Conservation (phyloP, 2,888 invertebrate species). For the Meteorus colon region DNA sequence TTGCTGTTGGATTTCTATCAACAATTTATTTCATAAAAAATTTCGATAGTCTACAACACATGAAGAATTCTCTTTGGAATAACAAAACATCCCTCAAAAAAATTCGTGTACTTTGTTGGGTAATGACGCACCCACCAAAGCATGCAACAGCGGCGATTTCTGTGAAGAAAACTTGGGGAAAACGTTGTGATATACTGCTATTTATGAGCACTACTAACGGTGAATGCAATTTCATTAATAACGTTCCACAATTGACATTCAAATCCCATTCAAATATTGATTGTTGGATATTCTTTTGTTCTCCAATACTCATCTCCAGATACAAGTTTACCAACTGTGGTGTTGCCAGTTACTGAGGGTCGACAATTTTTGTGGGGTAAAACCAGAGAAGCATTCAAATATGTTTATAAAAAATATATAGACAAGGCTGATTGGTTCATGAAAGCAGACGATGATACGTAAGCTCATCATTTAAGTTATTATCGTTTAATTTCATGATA, state of each 20-base stretch:
- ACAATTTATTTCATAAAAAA: too few relatives aligned
- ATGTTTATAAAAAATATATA: conserved; percentile 87
- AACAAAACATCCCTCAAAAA: conserved; percentile 84
- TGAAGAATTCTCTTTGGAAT: conserved; percentile 79
- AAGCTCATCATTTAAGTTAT: conserved; percentile 63
- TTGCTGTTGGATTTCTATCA: too few relatives aligned
- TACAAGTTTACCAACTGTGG: conserved; percentile 83
- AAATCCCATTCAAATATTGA: too few relatives aligned
- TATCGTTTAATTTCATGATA: too few relatives aligned
- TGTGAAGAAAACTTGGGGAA: conserved; percentile 97
- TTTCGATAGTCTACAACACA: conserved; percentile 62
- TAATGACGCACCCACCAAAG: conserved; percentile 95
- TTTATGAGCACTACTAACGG: conserved; percentile 90
- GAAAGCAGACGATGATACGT: conserved; percentile 99
- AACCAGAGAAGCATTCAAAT: conserved; percentile 94
- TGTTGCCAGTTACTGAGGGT: conserved; percentile 90
- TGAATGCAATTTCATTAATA: conserved; percentile 59
- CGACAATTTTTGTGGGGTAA: conserved; percentile 96
- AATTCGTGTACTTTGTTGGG: conserved; percentile 95
- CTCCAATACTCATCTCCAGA: conserved; percentile 73
- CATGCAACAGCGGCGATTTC: conserved; percentile 92
- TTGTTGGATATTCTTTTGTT: too few relatives aligned
- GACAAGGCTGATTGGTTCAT: conserved; percentile 96
- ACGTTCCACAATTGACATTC: too few relatives aligned
- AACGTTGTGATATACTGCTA: conserved; percentile 88